Percentiles rank a stretch among this genome's conserved stretches.
phyloP scores from a whole-genome alignment of 1,140 invertebrate genomes.

The Ostrea denselamellosa region DNA sequence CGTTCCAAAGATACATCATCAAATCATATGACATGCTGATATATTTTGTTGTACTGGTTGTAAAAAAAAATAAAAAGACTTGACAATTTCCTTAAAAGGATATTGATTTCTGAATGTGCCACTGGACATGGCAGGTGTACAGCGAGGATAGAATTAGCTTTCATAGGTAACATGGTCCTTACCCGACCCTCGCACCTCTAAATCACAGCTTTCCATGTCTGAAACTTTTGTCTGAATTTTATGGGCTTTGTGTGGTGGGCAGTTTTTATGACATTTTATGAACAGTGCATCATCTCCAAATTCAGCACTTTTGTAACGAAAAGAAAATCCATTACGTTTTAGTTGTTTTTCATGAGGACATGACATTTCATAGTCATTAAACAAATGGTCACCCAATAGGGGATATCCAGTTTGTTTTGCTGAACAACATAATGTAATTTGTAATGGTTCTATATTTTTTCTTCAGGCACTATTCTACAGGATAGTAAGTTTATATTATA shows the following conservation, averaged over 20 bases:
- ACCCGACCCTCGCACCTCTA: not conserved
- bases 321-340: constrained; percentile 18
- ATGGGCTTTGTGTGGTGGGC: not conserved
- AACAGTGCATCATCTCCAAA: constrained; percentile 10
- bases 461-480: too few species aligned
- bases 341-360: not conserved
- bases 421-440: not conserved
- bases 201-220: not conserved
- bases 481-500: too few species aligned
- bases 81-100: constrained; percentile 14
- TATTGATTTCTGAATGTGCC: not conserved
- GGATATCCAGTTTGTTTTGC: not conserved
- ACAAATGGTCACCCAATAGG: not conserved
- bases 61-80: not conserved
- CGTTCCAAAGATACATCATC: not conserved
- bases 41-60: not conserved
- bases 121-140: not conserved
- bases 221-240: constrained; percentile 9
- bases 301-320: not conserved
- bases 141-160: not conserved
- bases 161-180: not conserved
- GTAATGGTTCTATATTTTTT: not conserved
- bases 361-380: constrained; percentile 1
- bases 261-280: constrained; percentile 17
- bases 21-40: not conserved